Evolutionary conservation across 2,113 vertebrate genomes (phyloP).

Genomic region (Vicugna pacos): DNA sequence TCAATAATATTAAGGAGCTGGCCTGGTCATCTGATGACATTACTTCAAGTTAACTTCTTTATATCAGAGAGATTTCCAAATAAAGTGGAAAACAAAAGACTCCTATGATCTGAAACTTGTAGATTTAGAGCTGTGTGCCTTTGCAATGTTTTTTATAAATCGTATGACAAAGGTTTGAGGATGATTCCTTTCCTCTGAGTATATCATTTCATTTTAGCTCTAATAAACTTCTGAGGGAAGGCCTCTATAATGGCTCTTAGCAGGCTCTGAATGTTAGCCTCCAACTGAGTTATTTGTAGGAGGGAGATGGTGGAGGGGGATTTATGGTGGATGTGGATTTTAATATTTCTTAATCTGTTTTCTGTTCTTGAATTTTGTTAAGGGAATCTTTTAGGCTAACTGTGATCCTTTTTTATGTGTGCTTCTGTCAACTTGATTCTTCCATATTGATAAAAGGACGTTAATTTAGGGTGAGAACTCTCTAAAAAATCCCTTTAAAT

Average conservation of each 20-base stretch:
- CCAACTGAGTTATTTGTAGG: background rate
- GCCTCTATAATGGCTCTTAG: background rate
- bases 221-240: background rate
- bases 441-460: background rate
- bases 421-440: background rate
- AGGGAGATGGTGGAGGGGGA: background rate
- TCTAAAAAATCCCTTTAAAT: background rate
- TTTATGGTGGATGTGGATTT: background rate
- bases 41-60: background rate
- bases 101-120: background rate
- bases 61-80: background rate
- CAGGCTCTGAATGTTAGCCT: background rate
- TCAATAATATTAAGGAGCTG: background rate
- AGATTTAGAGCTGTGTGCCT: background rate
- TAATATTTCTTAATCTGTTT: constrained; percentile 13
- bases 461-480: background rate
- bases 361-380: background rate
- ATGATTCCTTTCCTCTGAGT: background rate
- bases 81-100: background rate
- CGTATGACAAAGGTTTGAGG: background rate
- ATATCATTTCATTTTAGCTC: background rate
- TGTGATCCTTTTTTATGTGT: background rate
- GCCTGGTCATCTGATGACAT: background rate
- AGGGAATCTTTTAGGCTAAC: background rate
- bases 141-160: background rate